Evolutionary conservation across 2,888 invertebrate genomes (phyloP).

Genomic region (Atethmia centrago): DNA sequence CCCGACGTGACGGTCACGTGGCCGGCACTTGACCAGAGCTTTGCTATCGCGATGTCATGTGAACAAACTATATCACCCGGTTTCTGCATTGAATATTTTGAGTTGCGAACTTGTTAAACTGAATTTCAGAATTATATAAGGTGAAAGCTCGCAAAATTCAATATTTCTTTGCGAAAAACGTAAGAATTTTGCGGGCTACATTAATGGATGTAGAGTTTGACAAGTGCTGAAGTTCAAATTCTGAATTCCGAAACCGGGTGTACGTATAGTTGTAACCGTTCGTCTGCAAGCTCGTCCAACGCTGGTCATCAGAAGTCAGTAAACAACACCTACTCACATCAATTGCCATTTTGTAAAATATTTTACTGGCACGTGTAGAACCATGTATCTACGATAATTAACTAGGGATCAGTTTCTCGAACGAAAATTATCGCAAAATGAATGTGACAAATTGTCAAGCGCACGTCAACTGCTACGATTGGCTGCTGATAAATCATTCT

Average conservation of each 20-base stretch:
- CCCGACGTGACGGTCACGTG: background rate
- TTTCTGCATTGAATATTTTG: background rate
- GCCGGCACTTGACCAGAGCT: background rate
- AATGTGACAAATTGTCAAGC: background rate
- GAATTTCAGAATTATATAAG: too few relatives aligned
- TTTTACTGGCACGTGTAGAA: conserved; percentile 32
- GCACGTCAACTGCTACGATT: background rate
- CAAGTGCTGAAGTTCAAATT: background rate
- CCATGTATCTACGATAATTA: conserved; percentile 10
- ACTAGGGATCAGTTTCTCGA: background rate
- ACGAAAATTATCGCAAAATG: background rate
- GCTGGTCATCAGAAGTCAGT: conserved; percentile 13
- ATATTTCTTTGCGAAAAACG: background rate
- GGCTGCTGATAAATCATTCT: background rate
- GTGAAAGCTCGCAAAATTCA: background rate
- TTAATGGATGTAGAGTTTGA: too few relatives aligned
- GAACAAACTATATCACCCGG: background rate
- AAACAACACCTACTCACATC: conserved; percentile 38
- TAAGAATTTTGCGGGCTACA: background rate
- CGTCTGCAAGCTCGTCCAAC: background rate
- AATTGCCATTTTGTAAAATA: conserved; percentile 47
- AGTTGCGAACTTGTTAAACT: background rate
- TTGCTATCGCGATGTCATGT: background rate
- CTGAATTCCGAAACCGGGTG: background rate
- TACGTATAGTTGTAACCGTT: background rate